phyloP scores from a whole-genome alignment of 2,797 vertebrate genomes.

The Acanthopagrus latus region DNA sequence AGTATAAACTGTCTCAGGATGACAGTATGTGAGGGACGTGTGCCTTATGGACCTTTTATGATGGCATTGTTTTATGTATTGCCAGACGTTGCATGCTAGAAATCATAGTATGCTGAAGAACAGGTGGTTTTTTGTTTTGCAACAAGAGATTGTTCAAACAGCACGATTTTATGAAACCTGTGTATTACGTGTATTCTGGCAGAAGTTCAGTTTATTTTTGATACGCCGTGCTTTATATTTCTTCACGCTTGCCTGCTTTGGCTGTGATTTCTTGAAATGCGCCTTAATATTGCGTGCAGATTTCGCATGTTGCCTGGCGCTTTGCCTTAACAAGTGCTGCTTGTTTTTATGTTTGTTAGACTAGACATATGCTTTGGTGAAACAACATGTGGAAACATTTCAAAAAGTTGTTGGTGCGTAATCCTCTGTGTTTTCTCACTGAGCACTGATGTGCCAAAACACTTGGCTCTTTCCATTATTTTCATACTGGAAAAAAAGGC shows the following conservation, averaged over 20 bases:
- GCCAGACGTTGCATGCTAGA: conserved; percentile 54
- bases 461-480: conserved; percentile 28
- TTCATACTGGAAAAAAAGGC: conserved; percentile 8
- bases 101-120: conserved; percentile 20
- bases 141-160: conserved; percentile 26
- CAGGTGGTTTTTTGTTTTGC: conserved; percentile 24
- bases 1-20: conserved; percentile 25
- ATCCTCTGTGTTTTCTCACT: conserved; percentile 31
- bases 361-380: conserved; percentile 65
- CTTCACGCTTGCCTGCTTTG: conserved; percentile 56
- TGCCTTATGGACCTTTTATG: conserved; percentile 75
- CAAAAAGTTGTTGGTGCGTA: conserved; percentile 14
- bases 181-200: conserved; percentile 25
- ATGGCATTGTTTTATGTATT: conserved; percentile 40
- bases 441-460: conserved; percentile 63
- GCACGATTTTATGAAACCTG: conserved; percentile 40
- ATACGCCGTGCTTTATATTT: conserved; percentile 49
- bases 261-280: conserved; percentile 52
- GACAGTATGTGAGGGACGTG: conserved; percentile 49
- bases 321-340: conserved; percentile 62
- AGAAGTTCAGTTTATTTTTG: conserved; percentile 57
- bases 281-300: conserved; percentile 66
- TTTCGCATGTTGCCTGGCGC: conserved; percentile 71
- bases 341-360: conserved; percentile 23
- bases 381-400: conserved; percentile 35